Conservation (phyloP, 2,113 vertebrate species). For the Leucosticte australis region DNA sequence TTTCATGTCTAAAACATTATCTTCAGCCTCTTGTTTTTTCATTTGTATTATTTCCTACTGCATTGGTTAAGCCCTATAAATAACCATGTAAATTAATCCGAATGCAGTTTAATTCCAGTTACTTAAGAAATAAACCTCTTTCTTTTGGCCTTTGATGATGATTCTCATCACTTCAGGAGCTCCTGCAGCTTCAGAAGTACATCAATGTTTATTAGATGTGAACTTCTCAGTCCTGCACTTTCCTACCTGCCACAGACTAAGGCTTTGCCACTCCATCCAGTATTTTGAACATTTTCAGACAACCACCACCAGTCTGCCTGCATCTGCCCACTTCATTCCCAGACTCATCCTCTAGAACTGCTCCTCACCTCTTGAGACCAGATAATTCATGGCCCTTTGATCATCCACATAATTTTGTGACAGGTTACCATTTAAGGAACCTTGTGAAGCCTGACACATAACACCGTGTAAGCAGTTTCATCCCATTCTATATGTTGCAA, state of each 20-base stretch:
- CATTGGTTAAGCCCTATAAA: not conserved
- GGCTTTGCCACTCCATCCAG: too few relatives aligned
- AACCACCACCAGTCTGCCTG: not conserved
- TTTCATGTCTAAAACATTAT: not conserved
- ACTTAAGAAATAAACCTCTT: not conserved
- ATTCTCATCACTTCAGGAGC: not conserved
- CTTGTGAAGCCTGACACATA: not conserved
- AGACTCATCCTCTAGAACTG: not conserved
- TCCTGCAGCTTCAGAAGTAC: not conserved
- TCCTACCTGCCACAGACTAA: not conserved
- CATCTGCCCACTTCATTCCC: not conserved
- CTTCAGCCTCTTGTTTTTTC: not conserved
- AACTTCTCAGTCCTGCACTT: not conserved
- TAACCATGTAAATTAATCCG: not conserved
- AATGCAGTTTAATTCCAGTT: not conserved
- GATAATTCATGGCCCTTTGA: not conserved
- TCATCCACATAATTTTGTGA: not conserved
- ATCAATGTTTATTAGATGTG: not conserved
- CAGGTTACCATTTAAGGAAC: not conserved
- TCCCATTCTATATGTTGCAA: not conserved
- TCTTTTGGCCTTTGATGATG: not conserved
- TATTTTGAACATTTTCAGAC: not conserved
- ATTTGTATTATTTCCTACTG: not conserved
- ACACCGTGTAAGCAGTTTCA: not conserved
- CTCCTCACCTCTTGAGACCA: not conserved